Evolutionary conservation across 2,888 invertebrate genomes (phyloP).

Genomic region (Tricholauxania praeusta): DNA sequence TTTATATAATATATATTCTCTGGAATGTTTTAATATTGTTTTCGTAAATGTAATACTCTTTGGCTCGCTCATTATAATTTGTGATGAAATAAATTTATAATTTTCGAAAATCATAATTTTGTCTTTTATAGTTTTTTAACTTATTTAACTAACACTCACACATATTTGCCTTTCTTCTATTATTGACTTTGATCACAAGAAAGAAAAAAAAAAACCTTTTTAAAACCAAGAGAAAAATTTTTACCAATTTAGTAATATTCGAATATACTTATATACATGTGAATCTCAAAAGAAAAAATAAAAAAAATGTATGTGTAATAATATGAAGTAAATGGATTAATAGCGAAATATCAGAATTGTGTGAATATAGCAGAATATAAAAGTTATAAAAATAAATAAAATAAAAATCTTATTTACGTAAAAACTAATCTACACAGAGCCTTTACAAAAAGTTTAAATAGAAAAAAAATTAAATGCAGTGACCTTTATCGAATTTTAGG

Average conservation of each 20-base stretch:
- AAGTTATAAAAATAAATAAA: constrained; percentile 12
- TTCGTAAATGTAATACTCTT: too few species aligned
- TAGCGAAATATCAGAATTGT: constrained; percentile 27
- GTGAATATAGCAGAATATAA: constrained; percentile 21
- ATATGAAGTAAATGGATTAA: constrained; percentile 20
- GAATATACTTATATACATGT: constrained; percentile 30
- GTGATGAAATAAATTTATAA: too few species aligned
- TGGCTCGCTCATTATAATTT: too few species aligned
- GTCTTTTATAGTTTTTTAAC: neutral
- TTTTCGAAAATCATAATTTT: neutral
- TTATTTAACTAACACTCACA: neutral
- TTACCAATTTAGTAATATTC: constrained; percentile 34
- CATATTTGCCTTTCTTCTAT: constrained; percentile 10
- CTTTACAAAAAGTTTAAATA: constrained; percentile 9
- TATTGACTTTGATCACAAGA: constrained; percentile 7
- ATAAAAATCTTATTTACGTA: constrained; percentile 24
- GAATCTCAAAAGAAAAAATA: constrained; percentile 23
- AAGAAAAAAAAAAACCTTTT: constrained; percentile 1
- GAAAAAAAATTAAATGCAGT: neutral
- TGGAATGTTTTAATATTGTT: too few species aligned
- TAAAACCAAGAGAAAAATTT: constrained; percentile 23
- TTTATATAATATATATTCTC: too few species aligned
- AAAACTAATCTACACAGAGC: neutral
- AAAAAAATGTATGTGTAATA: constrained; percentile 28
- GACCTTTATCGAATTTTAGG: too few species aligned